Base-by-base conservation (phyloP, 1,140 invertebrate species). In the Wiebesia pumilae region DNA sequence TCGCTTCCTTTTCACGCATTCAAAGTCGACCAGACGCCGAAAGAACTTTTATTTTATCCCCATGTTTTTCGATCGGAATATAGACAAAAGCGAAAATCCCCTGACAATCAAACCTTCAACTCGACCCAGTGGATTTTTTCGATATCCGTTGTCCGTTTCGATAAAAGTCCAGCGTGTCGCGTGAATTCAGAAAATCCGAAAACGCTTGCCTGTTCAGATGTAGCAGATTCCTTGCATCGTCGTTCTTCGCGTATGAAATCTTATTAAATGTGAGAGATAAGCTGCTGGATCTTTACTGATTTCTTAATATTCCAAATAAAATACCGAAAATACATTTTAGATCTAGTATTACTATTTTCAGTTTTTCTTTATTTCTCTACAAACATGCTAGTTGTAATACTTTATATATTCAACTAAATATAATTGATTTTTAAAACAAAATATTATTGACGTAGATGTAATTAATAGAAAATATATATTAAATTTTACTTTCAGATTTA, bases 21-120 rank as follows among this genome's bases (percentile, higher is more conserved):
- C 14, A 7, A 35, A 27, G 69, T 58, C 38, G 6, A 38, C 43
- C 80, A 43, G 43, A n/a, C 67, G 43, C 40, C 40, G 65, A 81
- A 81, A 81, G 47, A 81, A 85, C 33, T 85, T 85, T 85, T 78
- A 85, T 85, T 85, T 80, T 35, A 73, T 81, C 16, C 83, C 35
- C 40, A 33, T 51, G 51, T 65, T 58, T 30, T 47, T 16, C 43
- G 35, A 12, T 19, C 0, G 80, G 54, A 84, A 67, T 84, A 85
- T 85, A 81, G 9, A 85, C 65, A 85, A 81, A 85, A 81, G 78
- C 21, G 78, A 65, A 78, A 80, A 80, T 69, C 84, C 67, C 78
- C 58, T 38, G 78, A 33, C 62, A 81, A 85, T 85, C 77, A 81
- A 81, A 43, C 83, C 75, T 65, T 33, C 16, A 62, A 27, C n/a